These are phyloP conservation scores for Crotalus horridus DNA, from an alignment of 2,113 vertebrate genomes.

Conservation along the genomic window DNA sequence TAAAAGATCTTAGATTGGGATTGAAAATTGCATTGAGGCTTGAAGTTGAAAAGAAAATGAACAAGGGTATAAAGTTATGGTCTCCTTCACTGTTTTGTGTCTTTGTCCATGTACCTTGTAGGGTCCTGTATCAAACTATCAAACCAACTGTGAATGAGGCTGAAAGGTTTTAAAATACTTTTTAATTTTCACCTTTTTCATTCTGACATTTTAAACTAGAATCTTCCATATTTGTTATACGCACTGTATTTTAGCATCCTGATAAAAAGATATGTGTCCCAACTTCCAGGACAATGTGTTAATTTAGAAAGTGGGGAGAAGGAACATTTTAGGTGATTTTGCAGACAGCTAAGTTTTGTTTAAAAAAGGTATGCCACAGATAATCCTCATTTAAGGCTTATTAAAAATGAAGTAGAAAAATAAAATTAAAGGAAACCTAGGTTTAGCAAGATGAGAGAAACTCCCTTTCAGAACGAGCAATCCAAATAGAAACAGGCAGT, in stretches of 20 bases:
- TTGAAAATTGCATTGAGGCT: constrained; percentile 19
- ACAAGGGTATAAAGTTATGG: constrained; percentile 6
- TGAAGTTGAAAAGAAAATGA: not conserved
- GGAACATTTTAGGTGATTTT: constrained; percentile 10
- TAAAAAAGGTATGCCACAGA: not conserved
- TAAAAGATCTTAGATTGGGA: not conserved
- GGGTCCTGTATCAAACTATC: not conserved
- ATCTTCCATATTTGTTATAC: not conserved
- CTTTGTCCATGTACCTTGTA: not conserved
- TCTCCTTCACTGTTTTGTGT: constrained; percentile 1
- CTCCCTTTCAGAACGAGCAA: not conserved
- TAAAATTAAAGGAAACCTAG: not conserved
- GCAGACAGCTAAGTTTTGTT: not conserved
- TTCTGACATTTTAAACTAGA: constrained; percentile 41
- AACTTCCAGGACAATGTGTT: constrained; percentile 21
- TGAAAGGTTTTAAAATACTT: constrained; percentile 25
- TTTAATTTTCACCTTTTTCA: constrained; percentile 20
- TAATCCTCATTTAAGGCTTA: not conserved
- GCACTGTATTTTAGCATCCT: constrained; percentile 17
- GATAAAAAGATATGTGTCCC: not conserved
- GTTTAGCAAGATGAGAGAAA: constrained; percentile 20
- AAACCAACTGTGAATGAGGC: constrained; percentile 11
- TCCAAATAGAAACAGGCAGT: not conserved
- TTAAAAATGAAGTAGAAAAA: not conserved
- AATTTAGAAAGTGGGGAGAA: constrained; percentile 6